Percentiles rank a stretch among this genome's conserved stretches.
phyloP scores from a whole-genome alignment of 2,113 vertebrate genomes.

The Sorex fumeus region DNA sequence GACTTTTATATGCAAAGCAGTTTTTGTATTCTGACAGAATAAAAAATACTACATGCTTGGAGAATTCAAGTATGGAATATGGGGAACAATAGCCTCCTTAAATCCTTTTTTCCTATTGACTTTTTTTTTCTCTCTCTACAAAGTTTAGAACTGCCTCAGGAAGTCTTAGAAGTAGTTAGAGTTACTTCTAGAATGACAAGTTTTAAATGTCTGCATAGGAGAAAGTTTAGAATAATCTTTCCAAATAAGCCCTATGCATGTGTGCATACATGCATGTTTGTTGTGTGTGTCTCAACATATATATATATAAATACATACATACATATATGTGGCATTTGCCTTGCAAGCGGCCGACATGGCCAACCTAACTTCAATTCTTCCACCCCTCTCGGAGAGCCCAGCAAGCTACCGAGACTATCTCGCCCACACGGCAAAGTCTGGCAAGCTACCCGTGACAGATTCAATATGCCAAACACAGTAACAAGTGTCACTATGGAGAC shows the following conservation, averaged over 20 bases:
- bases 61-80: neutral
- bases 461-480: too few relatives aligned
- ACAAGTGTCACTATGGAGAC: too few relatives aligned
- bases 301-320: too few relatives aligned
- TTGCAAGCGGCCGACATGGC: too few relatives aligned
- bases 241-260: neutral
- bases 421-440: too few relatives aligned
- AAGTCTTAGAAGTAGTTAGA: neutral
- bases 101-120: neutral
- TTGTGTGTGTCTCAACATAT: too few relatives aligned
- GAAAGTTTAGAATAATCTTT: neutral
- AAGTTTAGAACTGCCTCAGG: conserved; percentile 12
- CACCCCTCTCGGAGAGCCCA: too few relatives aligned
- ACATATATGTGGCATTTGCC: too few relatives aligned
- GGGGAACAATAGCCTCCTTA: neutral
- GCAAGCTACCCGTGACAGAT: too few relatives aligned
- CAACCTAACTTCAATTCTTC: too few relatives aligned
- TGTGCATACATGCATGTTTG: neutral
- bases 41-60: neutral
- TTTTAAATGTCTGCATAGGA: neutral
- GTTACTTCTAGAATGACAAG: conserved; percentile 2
- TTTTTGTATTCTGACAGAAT: neutral
- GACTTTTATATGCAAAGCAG: conserved; percentile 27
- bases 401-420: too few relatives aligned
- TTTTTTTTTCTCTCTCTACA: conserved; percentile 3